A percentile compares a stretch with the other conserved stretches of the same genome.
These are phyloP conservation scores for Sussaba pulchella DNA, from an alignment of 2,888 invertebrate species.

Conservation along the genomic window DNA sequence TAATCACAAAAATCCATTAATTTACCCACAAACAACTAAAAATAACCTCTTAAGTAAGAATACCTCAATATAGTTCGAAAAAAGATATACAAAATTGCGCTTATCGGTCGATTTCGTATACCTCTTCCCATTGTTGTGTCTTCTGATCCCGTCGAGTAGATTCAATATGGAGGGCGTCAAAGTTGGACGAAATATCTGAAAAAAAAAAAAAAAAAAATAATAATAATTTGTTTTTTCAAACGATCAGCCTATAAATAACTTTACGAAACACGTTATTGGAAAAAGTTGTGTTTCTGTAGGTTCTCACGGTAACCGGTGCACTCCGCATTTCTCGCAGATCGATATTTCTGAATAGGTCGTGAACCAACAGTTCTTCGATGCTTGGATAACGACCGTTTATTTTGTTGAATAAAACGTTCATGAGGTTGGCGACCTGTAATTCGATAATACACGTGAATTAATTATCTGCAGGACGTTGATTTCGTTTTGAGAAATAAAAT, in stretches of 20 bases:
- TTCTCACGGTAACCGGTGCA: conserved; percentile 90
- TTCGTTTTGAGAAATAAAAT: no score
- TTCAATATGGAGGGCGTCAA: conserved; percentile 80
- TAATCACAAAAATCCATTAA: no score
- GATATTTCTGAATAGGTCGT: conserved; percentile 94
- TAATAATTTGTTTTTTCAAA: no score
- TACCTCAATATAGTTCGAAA: not conserved
- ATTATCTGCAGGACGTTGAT: conserved; percentile 6
- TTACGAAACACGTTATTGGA: not conserved
- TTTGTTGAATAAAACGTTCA: conserved; percentile 91
- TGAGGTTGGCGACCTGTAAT: conserved; percentile 90
- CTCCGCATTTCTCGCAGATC: conserved; percentile 95
- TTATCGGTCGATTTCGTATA: conserved; percentile 64
- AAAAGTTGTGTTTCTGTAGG: not conserved
- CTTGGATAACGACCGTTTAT: conserved; percentile 89
- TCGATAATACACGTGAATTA: conserved; percentile 8
- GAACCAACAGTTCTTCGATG: conserved; percentile 92
- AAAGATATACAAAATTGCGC: no score
- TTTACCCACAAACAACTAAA: no score
- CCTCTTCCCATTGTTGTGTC: conserved; percentile 78
- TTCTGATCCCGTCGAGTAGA: conserved; percentile 80
- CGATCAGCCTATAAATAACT: not conserved
- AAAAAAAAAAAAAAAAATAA: conserved; percentile 14
- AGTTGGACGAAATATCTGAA: conserved; percentile 82
- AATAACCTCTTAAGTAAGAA: no score